Base-by-base conservation (phyloP, 2,797 vertebrate genomes). In the Megalops cyprinoides region DNA sequence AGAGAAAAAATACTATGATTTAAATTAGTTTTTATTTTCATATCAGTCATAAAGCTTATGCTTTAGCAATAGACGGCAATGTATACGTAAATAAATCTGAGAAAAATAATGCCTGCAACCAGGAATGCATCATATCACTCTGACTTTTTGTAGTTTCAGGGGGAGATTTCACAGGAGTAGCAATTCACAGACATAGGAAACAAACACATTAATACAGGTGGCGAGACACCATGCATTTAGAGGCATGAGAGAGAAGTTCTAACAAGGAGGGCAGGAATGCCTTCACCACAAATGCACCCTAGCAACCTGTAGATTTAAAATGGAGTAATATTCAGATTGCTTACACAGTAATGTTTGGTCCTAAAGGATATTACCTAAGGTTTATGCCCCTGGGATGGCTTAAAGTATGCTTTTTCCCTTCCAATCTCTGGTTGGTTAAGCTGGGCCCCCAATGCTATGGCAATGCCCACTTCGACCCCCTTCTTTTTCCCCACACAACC, bases 391-490 rank as follows among this genome's bases (percentile, higher is more conserved):
- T 25, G n/a, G 20, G 20, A 4, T 4, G n/a, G 23, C 56, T 53
- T 3, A 15, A 58, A 20, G 55, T 25, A n/a, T 10, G n/a, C 58
- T n/a, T n/a, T n/a, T n/a, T n/a, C n/a, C n/a, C n/a, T n/a, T n/a
- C n/a, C n/a, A n/a, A n/a, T n/a, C n/a, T n/a, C n/a, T n/a, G n/a
- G n/a, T n/a, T n/a, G n/a, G n/a, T n/a, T n/a, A n/a, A n/a, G n/a
- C n/a, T n/a, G n/a, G n/a, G n/a, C n/a, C n/a, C n/a, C n/a, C n/a
- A n/a, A n/a, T n/a, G n/a, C n/a, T n/a, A n/a, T n/a, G n/a, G n/a
- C n/a, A n/a, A n/a, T n/a, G n/a, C n/a, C 79, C 84, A 62, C 77
- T 79, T 48, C 37, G 65, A 53, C 49, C 53, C 56, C 65, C 51
- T 67, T 34, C 74, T 60, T 73, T 39, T 76, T 46, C 18, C 23